A percentile compares a stretch with the other conserved stretches of the same genome.
Evolutionary conservation across 2,797 vertebrate species (phyloP).

Genomic region (Tenualosa ilisha): DNA sequence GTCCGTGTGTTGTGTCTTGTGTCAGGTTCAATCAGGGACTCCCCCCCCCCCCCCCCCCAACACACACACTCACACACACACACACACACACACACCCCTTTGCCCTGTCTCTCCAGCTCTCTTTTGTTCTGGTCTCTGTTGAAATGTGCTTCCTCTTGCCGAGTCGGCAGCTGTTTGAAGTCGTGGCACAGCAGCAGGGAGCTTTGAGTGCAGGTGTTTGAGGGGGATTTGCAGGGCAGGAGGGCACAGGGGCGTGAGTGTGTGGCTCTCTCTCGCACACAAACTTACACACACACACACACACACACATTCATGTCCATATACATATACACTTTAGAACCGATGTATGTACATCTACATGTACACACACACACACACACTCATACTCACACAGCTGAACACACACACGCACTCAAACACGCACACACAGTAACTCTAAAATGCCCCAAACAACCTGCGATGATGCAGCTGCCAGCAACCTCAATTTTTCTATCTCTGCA

Average conservation of each 20-base stretch:
- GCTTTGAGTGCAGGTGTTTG: slow-evolving; percentile 54
- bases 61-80: too few relatives aligned
- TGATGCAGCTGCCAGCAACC: slow-evolving; percentile 30
- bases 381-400: not conserved
- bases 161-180: slow-evolving; percentile 60
- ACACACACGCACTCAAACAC: not conserved
- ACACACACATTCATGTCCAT: slow-evolving; percentile 17
- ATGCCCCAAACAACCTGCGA: not conserved
- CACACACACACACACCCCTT: too few relatives aligned
- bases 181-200: slow-evolving; percentile 40
- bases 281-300: not conserved
- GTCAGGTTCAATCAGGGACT: not conserved
- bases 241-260: slow-evolving; percentile 23
- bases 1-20: not conserved
- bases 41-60: not conserved
- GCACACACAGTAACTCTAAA: not conserved
- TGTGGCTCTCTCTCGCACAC: not conserved
- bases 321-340: not conserved
- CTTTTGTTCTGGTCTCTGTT: slow-evolving; percentile 65
- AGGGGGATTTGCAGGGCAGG: slow-evolving; percentile 50
- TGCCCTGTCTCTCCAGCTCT: slow-evolving; percentile 22
- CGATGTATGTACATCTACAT: slow-evolving; percentile 13
- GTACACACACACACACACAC: slow-evolving; percentile 26
- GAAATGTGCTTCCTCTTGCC: slow-evolving; percentile 66
- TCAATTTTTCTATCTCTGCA: slow-evolving; percentile 34